Percentiles rank a stretch among this genome's conserved stretches.
These are phyloP conservation scores for Bostrychus sinensis DNA, from an alignment of 2,113 vertebrate genomes.

Conservation along the genomic window DNA sequence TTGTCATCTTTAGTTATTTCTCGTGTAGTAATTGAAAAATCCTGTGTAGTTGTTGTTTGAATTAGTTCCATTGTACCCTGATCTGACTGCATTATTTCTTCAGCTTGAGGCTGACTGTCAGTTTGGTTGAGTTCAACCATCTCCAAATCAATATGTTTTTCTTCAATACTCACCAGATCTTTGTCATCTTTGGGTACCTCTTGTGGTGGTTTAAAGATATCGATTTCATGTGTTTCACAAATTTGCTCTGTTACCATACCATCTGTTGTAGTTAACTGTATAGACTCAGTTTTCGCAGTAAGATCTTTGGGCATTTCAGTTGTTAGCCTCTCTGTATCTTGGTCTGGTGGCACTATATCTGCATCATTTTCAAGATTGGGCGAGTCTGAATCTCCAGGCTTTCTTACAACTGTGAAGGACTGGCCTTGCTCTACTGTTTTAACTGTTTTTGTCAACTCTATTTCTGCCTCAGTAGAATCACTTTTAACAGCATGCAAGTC, in stretches of 20 bases:
- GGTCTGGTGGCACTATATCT: neutral
- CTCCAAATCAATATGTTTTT: neutral
- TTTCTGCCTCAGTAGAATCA: neutral
- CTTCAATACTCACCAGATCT: neutral
- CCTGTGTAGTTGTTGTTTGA: too few relatives aligned
- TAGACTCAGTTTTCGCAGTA: too few relatives aligned
- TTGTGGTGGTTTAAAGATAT: neutral
- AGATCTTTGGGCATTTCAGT: neutral
- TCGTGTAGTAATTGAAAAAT: too few relatives aligned
- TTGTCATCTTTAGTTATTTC: too few relatives aligned
- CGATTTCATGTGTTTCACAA: neutral
- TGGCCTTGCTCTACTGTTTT: neutral
- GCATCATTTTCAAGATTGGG: neutral
- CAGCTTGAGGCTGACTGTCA: too few relatives aligned
- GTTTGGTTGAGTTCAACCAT: neutral
- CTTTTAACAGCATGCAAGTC: constrained; percentile 4
- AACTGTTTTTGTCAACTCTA: neutral
- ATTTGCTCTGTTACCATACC: too few relatives aligned
- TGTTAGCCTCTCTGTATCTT: neutral
- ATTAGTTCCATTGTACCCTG: too few relatives aligned
- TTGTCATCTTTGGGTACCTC: neutral
- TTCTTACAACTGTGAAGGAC: neutral
- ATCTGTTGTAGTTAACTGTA: too few relatives aligned
- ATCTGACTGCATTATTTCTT: too few relatives aligned
- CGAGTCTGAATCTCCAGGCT: neutral